Evolutionary conservation across 2,888 invertebrate species (phyloP).

Genomic region (Boloria euphrosyne): DNA sequence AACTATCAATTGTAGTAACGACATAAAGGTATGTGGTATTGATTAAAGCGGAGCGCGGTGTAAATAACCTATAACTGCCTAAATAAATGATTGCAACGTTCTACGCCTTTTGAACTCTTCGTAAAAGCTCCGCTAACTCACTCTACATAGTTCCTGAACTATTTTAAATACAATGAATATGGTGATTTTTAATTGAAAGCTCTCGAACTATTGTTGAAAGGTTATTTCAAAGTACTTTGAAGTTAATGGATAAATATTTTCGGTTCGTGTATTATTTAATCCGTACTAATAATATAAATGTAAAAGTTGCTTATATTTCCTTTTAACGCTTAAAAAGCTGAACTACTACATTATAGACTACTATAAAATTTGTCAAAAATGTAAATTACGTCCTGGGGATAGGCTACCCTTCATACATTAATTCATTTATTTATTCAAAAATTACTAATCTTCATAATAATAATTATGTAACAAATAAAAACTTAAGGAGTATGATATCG

Average conservation of each 20-base stretch:
- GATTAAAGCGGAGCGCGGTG: background rate
- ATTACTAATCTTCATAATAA: too few relatives aligned
- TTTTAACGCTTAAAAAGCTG: too few relatives aligned
- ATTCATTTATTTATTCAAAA: too few relatives aligned
- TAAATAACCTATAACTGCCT: background rate
- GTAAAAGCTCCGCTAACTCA: background rate
- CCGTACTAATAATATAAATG: too few relatives aligned
- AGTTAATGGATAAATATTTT: background rate
- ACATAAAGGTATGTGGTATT: background rate
- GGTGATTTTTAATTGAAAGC: conserved; percentile 20
- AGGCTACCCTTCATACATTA: too few relatives aligned
- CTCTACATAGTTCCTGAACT: background rate
- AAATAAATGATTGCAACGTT: conserved; percentile 9
- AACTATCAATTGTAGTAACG: too few relatives aligned
- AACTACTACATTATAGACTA: too few relatives aligned
- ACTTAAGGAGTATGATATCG: too few relatives aligned
- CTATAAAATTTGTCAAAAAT: too few relatives aligned
- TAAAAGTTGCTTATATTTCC: too few relatives aligned
- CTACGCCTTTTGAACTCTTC: background rate
- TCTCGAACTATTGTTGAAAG: background rate
- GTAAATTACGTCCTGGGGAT: too few relatives aligned
- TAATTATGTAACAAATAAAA: too few relatives aligned
- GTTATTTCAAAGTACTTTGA: background rate
- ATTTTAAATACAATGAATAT: conserved; percentile 18
- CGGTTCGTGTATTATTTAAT: background rate